phyloP scores from a whole-genome alignment of 1,140 invertebrate genomes.

The Lordiphosa clarofinis region DNA sequence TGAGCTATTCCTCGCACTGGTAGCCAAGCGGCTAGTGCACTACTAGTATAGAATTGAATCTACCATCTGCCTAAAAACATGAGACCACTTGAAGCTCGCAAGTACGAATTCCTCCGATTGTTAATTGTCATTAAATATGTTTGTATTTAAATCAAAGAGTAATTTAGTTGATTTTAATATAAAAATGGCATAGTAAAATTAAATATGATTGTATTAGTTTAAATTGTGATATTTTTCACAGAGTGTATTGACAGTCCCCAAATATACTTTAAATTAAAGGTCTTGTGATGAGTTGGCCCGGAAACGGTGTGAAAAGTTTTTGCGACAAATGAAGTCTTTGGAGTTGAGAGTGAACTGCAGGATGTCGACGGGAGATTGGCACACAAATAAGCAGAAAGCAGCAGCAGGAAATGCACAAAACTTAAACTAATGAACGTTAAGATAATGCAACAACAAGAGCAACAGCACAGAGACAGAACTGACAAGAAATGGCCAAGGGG shows the following conservation, averaged over 20 bases:
- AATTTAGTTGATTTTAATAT: too few species aligned
- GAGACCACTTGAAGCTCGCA: too few species aligned
- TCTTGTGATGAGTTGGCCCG: conserved; percentile 53
- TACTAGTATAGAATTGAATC: too few species aligned
- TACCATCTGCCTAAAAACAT: too few species aligned
- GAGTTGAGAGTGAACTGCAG: conserved; percentile 30
- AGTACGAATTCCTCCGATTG: too few species aligned
- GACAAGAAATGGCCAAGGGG: not conserved
- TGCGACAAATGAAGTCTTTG: conserved; percentile 42
- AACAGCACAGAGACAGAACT: conserved; percentile 6
- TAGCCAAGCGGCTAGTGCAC: too few species aligned
- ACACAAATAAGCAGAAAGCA: conserved; percentile 60
- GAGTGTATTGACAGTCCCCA: not conserved
- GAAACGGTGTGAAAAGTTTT: conserved; percentile 56
- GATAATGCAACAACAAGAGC: conserved; percentile 69
- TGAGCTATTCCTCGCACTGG: too few species aligned
- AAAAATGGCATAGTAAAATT: too few species aligned
- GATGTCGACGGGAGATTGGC: conserved; percentile 67
- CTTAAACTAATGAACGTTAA: conserved; percentile 77
- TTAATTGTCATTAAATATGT: too few species aligned
- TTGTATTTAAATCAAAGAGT: too few species aligned
- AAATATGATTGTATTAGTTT: too few species aligned
- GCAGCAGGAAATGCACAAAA: conserved; percentile 67
- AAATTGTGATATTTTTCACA: too few species aligned
- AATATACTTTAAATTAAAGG: not conserved